phyloP scores from a whole-genome alignment of 2,113 vertebrate species.

The Microcebus lehilahytsara region DNA sequence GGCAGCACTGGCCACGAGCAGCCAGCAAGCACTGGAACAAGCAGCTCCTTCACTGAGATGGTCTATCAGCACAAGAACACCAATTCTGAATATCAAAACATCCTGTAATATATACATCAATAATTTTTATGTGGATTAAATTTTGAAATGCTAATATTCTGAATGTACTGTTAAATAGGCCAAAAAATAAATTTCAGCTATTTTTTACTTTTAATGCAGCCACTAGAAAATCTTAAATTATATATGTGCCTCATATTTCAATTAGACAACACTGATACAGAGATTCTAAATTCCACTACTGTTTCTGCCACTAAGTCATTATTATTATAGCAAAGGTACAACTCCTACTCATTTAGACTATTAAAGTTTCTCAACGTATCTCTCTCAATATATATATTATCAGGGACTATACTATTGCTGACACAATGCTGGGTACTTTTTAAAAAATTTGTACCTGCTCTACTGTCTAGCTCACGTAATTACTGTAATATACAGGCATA shows the following conservation, averaged over 20 bases:
- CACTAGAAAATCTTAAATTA: not conserved
- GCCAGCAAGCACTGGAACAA: not conserved
- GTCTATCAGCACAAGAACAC: not conserved
- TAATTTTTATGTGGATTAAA: not conserved
- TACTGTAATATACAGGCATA: not conserved
- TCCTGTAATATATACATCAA: not conserved
- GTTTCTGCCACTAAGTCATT: not conserved
- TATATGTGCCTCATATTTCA: not conserved
- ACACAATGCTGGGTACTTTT: not conserved
- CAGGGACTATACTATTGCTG: not conserved
- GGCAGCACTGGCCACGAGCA: rapidly evolving
- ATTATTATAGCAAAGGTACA: not conserved
- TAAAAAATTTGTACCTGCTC: not conserved
- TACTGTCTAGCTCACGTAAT: not conserved
- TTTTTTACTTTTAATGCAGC: not conserved
- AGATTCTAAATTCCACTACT: not conserved
- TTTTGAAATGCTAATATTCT: not conserved
- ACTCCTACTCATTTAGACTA: not conserved
- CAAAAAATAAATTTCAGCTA: not conserved
- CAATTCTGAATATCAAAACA: not conserved
- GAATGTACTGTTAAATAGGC: not conserved
- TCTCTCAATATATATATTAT: not conserved
- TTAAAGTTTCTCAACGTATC: not conserved
- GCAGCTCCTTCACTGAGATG: not conserved
- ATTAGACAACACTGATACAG: not conserved